Conservation (phyloP, 2,797 vertebrate genomes). For the Pempheris klunzingeri region DNA sequence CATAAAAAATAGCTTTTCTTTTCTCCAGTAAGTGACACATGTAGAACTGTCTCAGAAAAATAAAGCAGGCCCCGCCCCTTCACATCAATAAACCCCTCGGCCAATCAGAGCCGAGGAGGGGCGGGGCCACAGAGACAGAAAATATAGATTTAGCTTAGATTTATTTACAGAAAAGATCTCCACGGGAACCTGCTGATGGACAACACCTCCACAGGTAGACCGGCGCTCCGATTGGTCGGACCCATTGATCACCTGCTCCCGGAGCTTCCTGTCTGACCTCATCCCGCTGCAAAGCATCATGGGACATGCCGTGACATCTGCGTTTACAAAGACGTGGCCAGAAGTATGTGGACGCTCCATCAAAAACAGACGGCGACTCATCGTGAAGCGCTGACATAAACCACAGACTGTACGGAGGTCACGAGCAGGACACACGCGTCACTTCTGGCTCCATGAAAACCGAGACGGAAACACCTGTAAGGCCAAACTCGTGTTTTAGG, state of each 20-base stretch:
- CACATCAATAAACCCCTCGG: slow-evolving; percentile 83
- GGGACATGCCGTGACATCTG: too few relatives aligned
- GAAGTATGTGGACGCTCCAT: background rate
- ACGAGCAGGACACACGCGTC: too few relatives aligned
- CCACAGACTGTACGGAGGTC: too few relatives aligned
- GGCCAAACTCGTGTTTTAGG: too few relatives aligned
- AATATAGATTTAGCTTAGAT: slow-evolving; percentile 32
- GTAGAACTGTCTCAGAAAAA: slow-evolving; percentile 80
- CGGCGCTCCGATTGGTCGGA: too few relatives aligned
- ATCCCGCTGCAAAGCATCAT: slow-evolving; percentile 46
- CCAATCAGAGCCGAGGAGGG: slow-evolving; percentile 75
- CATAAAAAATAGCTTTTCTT: slow-evolving; percentile 85
- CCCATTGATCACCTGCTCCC: background rate
- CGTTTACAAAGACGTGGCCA: too few relatives aligned
- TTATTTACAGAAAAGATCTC: slow-evolving; percentile 67
- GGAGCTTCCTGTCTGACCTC: slow-evolving; percentile 18
- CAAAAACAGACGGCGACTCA: too few relatives aligned
- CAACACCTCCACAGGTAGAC: too few relatives aligned
- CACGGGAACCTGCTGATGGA: slow-evolving; percentile 62
- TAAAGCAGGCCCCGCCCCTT: slow-evolving; percentile 79
- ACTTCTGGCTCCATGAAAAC: too few relatives aligned
- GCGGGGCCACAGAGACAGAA: slow-evolving; percentile 72
- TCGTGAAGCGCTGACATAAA: too few relatives aligned
- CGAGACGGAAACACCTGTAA: too few relatives aligned
- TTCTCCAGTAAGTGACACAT: slow-evolving; percentile 80